phyloP scores from a whole-genome alignment of 2,888 invertebrate genomes.

The Podotricha telesiphe region DNA sequence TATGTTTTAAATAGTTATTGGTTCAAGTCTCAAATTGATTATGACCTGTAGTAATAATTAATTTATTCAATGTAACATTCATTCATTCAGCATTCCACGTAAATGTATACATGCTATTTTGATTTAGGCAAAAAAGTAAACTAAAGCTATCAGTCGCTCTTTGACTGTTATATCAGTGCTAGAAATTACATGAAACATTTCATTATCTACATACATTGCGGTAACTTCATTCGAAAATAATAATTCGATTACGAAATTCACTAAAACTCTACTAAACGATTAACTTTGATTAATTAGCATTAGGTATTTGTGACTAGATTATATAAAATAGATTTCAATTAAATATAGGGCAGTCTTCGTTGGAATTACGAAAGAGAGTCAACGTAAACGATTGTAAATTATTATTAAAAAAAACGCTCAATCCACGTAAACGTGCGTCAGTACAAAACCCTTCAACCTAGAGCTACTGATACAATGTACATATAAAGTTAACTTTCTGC shows the following conservation, averaged over 20 bases:
- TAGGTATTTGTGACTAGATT: slow-evolving; percentile 78
- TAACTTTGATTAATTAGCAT: slow-evolving; percentile 70
- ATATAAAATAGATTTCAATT: slow-evolving; percentile 83
- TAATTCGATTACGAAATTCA: slow-evolving; percentile 44
- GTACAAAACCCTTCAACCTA: slow-evolving; percentile 60
- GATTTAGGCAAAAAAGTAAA: slow-evolving; percentile 19
- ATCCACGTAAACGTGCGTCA: slow-evolving; percentile 61
- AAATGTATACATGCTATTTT: slow-evolving; percentile 11
- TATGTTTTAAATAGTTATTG: no score
- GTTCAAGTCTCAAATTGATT: neutral
- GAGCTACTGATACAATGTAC: slow-evolving; percentile 63
- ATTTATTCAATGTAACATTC: neutral
- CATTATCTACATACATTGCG: slow-evolving; percentile 17
- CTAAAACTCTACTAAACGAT: slow-evolving; percentile 63
- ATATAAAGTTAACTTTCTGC: slow-evolving; percentile 76
- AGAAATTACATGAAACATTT: slow-evolving; percentile 12
- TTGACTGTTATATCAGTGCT: slow-evolving; percentile 15
- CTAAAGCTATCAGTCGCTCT: slow-evolving; percentile 23
- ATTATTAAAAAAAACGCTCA: slow-evolving; percentile 66
- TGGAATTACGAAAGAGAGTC: slow-evolving; percentile 79
- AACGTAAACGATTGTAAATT: slow-evolving; percentile 74
- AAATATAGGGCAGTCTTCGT: slow-evolving; percentile 83
- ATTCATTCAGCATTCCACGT: no score
- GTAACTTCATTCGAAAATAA: slow-evolving; percentile 8
- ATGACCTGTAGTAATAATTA: neutral